A percentile compares a stretch with the other conserved stretches of the same genome.
Conservation (phyloP, 2,113 vertebrate genomes). For the Machaerirhynchus nigripectus region DNA sequence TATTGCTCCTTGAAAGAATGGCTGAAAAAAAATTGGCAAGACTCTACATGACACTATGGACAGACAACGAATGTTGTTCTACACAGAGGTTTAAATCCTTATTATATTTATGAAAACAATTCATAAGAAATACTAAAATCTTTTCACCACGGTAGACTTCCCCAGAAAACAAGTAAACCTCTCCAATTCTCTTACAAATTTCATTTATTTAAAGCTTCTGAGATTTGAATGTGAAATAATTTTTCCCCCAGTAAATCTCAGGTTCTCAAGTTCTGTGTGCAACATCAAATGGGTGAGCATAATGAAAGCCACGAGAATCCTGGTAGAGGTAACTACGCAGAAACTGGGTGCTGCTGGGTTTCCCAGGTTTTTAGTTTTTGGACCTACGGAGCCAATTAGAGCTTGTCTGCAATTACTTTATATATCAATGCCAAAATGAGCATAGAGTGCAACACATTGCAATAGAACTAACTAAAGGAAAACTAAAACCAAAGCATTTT, state of each 20-base stretch:
- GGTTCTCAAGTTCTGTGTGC: not conserved
- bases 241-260: not conserved
- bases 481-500: not conserved
- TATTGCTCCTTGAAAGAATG: not conserved
- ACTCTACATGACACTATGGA: not conserved
- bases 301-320: not conserved
- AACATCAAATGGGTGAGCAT: not conserved
- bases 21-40: not conserved
- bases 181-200: not conserved
- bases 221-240: not conserved
- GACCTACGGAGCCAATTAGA: not conserved
- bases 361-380: not conserved
- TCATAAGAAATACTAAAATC: not conserved
- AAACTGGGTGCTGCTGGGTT: not conserved
- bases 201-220: not conserved
- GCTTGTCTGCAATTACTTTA: not conserved
- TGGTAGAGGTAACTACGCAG: not conserved
- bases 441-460: not conserved
- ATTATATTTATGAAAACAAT: not conserved
- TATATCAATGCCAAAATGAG: not conserved
- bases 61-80: not conserved
- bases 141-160: not conserved
- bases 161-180: not conserved
- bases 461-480: not conserved
- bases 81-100: not conserved